These are phyloP conservation scores for Pogonocherus hispidulus DNA, from an alignment of 2,888 invertebrate genomes.

Conservation along the genomic window DNA sequence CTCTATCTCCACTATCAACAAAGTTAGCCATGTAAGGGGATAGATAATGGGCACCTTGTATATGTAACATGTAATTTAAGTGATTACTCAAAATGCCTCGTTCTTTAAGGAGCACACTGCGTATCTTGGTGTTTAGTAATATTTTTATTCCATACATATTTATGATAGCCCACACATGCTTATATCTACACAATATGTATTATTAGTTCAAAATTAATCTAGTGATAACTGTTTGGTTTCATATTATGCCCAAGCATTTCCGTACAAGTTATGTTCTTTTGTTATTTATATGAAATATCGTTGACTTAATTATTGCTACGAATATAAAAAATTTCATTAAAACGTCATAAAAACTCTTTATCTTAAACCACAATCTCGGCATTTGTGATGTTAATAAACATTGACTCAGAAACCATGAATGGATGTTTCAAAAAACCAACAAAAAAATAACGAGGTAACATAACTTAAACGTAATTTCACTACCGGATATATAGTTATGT, in stretches of 20 bases:
- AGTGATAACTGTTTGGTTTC: neutral
- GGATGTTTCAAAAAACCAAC: constrained; percentile 39
- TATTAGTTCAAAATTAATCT: too few species aligned
- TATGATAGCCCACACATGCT: too few species aligned
- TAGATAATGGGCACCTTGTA: too few species aligned
- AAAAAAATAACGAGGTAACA: constrained; percentile 45
- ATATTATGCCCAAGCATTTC: neutral
- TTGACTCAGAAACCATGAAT: constrained; percentile 48
- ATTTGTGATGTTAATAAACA: constrained; percentile 46
- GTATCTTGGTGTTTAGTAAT: too few species aligned
- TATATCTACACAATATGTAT: too few species aligned
- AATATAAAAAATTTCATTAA: constrained; percentile 43
- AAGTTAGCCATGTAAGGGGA: too few species aligned
- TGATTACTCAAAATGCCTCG: too few species aligned
- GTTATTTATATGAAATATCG: constrained; percentile 20
- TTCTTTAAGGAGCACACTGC: too few species aligned
- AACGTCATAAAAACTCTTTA: constrained; percentile 36
- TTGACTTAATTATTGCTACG: constrained; percentile 41
- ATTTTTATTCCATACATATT: too few species aligned
- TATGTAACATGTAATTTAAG: too few species aligned
- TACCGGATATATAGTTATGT: constrained; percentile 47
- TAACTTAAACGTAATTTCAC: constrained; percentile 38
- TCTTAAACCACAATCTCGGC: constrained; percentile 41
- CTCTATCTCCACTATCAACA: too few species aligned
- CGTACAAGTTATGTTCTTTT: constrained; percentile 11